Evolutionary conservation across 2,113 vertebrate genomes (phyloP).

Genomic region (Willisornis vidua): DNA sequence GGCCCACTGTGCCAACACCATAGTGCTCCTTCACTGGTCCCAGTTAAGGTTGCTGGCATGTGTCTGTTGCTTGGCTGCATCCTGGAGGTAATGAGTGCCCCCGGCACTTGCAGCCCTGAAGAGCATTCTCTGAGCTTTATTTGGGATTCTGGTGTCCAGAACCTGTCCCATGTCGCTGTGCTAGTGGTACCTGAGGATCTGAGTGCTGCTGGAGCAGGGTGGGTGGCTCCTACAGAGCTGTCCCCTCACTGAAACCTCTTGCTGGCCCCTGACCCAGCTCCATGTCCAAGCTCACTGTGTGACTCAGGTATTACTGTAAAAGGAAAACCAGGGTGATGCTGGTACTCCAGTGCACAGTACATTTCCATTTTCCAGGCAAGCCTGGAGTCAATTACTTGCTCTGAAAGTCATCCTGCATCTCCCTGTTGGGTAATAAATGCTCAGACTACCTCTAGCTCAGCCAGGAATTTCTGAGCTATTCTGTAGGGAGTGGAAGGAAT

Average conservation of each 20-base stretch:
- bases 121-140: not conserved
- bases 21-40: not conserved
- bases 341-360: fast-evolving
- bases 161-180: too few relatives aligned
- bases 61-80: too few relatives aligned
- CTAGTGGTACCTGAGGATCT: fast-evolving
- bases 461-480: not conserved
- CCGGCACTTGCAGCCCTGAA: fast-evolving
- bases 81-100: fast-evolving
- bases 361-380: not conserved
- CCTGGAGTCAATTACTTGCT: not conserved
- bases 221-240: not conserved
- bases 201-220: fast-evolving
- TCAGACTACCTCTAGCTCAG: not conserved
- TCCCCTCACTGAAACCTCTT: too few relatives aligned
- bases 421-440: fast-evolving
- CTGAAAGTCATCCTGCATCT: not conserved
- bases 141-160: not conserved
- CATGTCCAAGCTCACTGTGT: fast-evolving
- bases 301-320: fast-evolving
- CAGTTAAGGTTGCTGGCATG: fast-evolving
- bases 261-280: not conserved
- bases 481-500: not conserved
- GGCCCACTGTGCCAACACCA: not conserved
- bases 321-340: not conserved